phyloP scores from a whole-genome alignment of 2,113 vertebrate genomes.

The Phaethornis superciliosus region DNA sequence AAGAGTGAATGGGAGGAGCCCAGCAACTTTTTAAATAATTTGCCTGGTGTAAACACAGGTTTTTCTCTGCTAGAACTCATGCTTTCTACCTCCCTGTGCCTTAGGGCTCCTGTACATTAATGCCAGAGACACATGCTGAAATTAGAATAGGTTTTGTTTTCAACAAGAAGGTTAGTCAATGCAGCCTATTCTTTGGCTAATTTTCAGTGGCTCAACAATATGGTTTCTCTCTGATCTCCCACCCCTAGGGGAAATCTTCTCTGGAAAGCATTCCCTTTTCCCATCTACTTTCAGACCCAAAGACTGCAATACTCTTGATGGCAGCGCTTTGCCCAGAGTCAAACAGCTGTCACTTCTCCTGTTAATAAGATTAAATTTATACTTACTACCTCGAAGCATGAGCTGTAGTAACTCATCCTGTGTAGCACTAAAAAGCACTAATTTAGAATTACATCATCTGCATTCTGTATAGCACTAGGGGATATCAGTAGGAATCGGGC shows the following conservation, averaged over 20 bases:
- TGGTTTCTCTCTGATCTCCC: slow-evolving; percentile 44
- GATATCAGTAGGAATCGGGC: not conserved
- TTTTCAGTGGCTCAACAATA: slow-evolving; percentile 19
- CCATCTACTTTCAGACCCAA: slow-evolving; percentile 42
- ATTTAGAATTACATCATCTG: slow-evolving; percentile 10
- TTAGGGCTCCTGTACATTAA: slow-evolving; percentile 10
- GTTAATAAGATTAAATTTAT: not conserved
- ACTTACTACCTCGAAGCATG: not conserved
- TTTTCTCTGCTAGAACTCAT: slow-evolving; percentile 1
- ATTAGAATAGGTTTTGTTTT: slow-evolving; percentile 52
- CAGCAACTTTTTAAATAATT: not conserved
- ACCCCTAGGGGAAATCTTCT: slow-evolving; percentile 55
- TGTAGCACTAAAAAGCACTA: not conserved
- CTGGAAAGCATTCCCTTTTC: slow-evolving; percentile 39
- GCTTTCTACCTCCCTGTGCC: slow-evolving; percentile 31
- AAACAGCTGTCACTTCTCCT: slow-evolving; percentile 46
- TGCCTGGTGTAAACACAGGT: not conserved
- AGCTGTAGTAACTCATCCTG: not conserved
- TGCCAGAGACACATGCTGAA: slow-evolving; percentile 31
- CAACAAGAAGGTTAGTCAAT: slow-evolving; percentile 38
- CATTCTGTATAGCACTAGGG: not conserved
- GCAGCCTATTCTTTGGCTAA: slow-evolving; percentile 47
- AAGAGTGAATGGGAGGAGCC: not conserved
- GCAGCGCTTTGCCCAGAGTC: slow-evolving; percentile 35
- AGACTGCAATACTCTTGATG: not conserved